Percentiles rank a stretch among this genome's conserved stretches.
These are phyloP conservation scores for Podarcis lilfordi DNA, from an alignment of 2,797 vertebrate species.

Conservation along the genomic window DNA sequence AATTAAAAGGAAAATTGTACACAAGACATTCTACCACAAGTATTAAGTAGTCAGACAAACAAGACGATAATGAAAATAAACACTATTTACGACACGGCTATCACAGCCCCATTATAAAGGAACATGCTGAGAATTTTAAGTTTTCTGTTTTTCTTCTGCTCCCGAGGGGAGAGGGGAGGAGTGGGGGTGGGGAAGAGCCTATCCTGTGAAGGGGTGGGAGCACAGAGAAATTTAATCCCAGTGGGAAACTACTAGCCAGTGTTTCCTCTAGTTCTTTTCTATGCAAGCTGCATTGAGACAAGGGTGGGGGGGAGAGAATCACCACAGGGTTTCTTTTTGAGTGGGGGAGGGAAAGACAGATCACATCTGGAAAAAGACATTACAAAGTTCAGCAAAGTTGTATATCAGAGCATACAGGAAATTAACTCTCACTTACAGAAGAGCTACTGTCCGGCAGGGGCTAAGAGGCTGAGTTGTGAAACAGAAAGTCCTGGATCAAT, in stretches of 20 bases:
- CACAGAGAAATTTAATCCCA: neutral
- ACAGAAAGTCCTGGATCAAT: neutral
- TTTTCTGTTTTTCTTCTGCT: neutral
- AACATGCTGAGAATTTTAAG: neutral
- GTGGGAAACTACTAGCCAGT: neutral
- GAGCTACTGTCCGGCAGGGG: neutral
- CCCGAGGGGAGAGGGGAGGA: neutral
- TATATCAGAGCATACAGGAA: neutral
- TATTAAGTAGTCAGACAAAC: neutral
- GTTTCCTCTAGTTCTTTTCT: slow-evolving; percentile 14
- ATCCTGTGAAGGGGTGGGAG: neutral
- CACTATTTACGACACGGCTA: neutral
- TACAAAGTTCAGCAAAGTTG: neutral
- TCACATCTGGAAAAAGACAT: neutral
- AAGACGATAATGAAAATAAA: neutral
- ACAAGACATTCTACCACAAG: neutral
- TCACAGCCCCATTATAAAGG: too few species aligned
- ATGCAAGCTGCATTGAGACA: neutral
- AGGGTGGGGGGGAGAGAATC: neutral
- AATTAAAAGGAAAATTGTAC: neutral
- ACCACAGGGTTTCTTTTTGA: neutral
- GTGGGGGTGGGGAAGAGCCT: neutral
- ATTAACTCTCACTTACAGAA: neutral
- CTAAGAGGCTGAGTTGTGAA: neutral
- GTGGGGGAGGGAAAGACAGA: neutral